Base-by-base conservation (phyloP, 2,888 invertebrate species). In the Allygus modestus region DNA sequence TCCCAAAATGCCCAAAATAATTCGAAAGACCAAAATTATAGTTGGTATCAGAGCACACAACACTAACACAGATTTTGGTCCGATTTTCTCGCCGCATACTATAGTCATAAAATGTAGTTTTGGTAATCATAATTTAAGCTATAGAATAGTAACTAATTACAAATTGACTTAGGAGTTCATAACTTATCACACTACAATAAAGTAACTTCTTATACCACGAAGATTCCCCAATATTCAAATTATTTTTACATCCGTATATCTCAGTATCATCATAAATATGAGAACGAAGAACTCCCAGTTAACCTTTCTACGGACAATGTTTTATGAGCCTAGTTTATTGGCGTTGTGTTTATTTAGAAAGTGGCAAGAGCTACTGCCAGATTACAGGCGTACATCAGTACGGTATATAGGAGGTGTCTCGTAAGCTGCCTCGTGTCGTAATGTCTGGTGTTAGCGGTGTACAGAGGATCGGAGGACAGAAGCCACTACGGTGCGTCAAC, bases 311-410 rank as follows among this genome's bases (percentile, higher is more conserved):
- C 28, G 9, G 5, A 28, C 28, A 15, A 4, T 23, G 23, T 23
- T 54, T 1, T 23, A 54, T 2, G 20, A 4, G 20, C 1, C 9
- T 54, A 28, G 65, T 65, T 65, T 31, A 65, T 65, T 54, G 11
- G 5, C 54, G 17, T 51, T 17, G 31, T 65, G 23, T 58, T 58
- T 58, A 58, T 58, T 46, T 46, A 31, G 65, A 65, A 65, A 31
- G 65, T 28, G 65, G 26, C 2, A 23, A 26, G 17, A 46, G 46
- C 46, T 58, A 20, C 1, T 20, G 28, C 23, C 20, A 11, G 65
- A 65, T 65, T 65, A 65, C 65, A 28, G 28, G 31, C 65, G 31
- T 65, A 65, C 17, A 58, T 58, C 58, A n/a, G 65, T 11, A 65
- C 58, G 20, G 9, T 11, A 37, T 7, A 37, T 37, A 11, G 37